phyloP scores from a whole-genome alignment of 2,888 invertebrate genomes.

The Meganola albula region DNA sequence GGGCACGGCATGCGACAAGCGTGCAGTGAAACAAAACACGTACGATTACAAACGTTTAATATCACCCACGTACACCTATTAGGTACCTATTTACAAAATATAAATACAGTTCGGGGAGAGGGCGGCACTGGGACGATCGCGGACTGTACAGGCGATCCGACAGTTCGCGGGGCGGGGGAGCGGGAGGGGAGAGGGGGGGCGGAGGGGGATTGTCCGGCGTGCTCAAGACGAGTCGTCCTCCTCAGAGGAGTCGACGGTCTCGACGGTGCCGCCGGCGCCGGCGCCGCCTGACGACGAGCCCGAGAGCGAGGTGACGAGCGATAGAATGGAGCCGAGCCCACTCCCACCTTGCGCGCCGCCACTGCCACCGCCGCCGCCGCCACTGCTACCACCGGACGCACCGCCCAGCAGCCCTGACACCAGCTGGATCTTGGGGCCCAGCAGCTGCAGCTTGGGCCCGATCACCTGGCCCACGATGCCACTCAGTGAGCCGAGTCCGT shows the following conservation, averaged over 20 bases:
- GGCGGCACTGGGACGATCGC: conserved; percentile 31
- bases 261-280: conserved; percentile 54
- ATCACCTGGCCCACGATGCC: conserved; percentile 83
- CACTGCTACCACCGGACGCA: too few relatives aligned
- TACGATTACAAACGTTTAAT: conserved; percentile 58
- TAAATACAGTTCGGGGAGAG: conserved; percentile 55
- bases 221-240: conserved; percentile 67
- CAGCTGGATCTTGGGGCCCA: conserved; percentile 81
- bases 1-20: conserved; percentile 15
- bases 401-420: conserved; percentile 76
- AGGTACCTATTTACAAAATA: conserved; percentile 73
- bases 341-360: conserved; percentile 76
- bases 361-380: conserved; percentile 77
- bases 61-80: conserved; percentile 67
- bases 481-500: conserved; percentile 78
- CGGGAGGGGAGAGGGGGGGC: conserved; percentile 9
- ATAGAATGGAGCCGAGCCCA: conserved; percentile 66
- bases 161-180: background rate
- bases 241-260: conserved; percentile 66
- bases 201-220: conserved; percentile 8
- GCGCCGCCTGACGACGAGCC: conserved; percentile 67
- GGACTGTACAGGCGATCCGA: conserved; percentile 54
- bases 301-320: conserved; percentile 66
- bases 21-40: conserved; percentile 60
- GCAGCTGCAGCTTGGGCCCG: conserved; percentile 82